phyloP scores from a whole-genome alignment of 2,797 vertebrate genomes.

The Lindbergichthys nudifrons region DNA sequence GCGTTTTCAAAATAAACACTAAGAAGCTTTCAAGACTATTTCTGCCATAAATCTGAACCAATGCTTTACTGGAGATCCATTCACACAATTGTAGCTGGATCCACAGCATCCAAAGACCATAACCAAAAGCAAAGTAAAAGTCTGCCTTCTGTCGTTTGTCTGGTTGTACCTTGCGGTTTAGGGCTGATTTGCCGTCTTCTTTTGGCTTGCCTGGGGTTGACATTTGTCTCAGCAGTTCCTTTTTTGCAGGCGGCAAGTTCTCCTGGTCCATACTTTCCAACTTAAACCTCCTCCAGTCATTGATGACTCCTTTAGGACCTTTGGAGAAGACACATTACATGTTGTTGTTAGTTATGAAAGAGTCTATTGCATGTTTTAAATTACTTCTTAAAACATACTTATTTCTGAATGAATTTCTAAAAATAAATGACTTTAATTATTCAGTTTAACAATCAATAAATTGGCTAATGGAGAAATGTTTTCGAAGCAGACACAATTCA shows the following conservation, averaged over 20 bases:
- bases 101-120: not conserved
- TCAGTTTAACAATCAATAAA: too few species aligned
- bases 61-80: not conserved
- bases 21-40: not conserved
- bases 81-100: conserved; percentile 5
- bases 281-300: conserved; percentile 98
- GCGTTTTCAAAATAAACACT: not conserved
- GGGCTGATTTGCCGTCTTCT: conserved; percentile 84
- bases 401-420: too few species aligned
- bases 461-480: too few species aligned
- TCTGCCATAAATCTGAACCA: not conserved
- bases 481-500: not conserved
- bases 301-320: conserved; percentile 99
- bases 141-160: not conserved
- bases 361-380: not conserved
- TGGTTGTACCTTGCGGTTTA: conserved; percentile 90
- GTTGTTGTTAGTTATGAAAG: not conserved
- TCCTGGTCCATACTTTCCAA: conserved; percentile 93
- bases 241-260: conserved; percentile 87
- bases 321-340: conserved; percentile 5
- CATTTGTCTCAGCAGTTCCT: conserved; percentile 95
- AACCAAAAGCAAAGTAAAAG: not conserved
- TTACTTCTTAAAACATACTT: not conserved
- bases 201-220: conserved; percentile 88
- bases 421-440: not conserved